phyloP scores from a whole-genome alignment of 2,888 invertebrate genomes.

The Chouioia cunea region DNA sequence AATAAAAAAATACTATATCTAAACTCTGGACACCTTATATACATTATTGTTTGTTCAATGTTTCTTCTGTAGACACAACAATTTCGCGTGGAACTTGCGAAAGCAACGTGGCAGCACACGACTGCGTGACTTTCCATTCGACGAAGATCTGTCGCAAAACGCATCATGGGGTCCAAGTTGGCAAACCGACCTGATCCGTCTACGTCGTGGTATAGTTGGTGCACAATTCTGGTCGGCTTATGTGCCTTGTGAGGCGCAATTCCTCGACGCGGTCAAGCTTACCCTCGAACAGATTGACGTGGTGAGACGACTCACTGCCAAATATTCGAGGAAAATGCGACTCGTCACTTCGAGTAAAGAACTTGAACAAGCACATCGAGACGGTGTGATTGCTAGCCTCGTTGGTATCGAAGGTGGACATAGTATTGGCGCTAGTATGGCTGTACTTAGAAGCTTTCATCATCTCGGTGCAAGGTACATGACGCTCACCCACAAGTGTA shows the following conservation, averaged over 20 bases:
- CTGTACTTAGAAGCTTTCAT: constrained; percentile 76
- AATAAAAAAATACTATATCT: not conserved
- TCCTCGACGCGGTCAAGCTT: constrained; percentile 76
- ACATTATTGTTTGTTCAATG: too few relatives aligned
- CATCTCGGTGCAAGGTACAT: constrained; percentile 76
- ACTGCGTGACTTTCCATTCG: constrained; percentile 66
- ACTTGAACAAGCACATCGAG: constrained; percentile 73
- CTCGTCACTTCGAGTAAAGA: constrained; percentile 73
- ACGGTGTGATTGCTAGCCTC: constrained; percentile 74
- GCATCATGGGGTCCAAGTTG: constrained; percentile 64
- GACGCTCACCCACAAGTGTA: constrained; percentile 78
- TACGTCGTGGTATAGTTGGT: constrained; percentile 69
- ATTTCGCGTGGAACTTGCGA: constrained; percentile 68
- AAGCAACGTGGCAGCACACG: constrained; percentile 64
- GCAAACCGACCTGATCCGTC: constrained; percentile 71
- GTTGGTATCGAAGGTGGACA: constrained; percentile 79
- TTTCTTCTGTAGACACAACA: constrained; percentile 63
- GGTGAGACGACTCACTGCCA: constrained; percentile 70
- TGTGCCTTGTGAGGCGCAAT: constrained; percentile 75
- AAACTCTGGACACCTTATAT: too few relatives aligned
- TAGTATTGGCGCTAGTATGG: constrained; percentile 77
- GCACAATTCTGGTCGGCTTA: constrained; percentile 70
- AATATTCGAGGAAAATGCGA: constrained; percentile 41
- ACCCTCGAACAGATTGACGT: constrained; percentile 78
- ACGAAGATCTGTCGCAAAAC: constrained; percentile 64